Conservation (phyloP, 2,113 vertebrate genomes). For the human (Homo sapiens) region DNA sequence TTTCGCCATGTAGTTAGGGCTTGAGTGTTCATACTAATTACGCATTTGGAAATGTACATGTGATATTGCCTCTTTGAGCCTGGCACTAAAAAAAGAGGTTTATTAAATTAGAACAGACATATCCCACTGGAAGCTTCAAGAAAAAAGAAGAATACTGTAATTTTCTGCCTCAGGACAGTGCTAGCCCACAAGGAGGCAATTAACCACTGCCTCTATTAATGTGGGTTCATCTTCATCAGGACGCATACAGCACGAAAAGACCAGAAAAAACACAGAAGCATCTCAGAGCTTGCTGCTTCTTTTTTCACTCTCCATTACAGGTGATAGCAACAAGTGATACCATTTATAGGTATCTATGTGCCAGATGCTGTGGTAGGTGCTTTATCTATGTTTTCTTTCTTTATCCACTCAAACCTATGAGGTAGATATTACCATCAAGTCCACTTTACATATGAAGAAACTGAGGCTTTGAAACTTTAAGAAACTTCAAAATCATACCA, state of each 20-base stretch:
- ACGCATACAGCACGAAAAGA: neutral
- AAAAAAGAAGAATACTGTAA: conserved; percentile 37
- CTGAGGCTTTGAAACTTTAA: neutral
- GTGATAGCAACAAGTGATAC: neutral
- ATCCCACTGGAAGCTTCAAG: neutral
- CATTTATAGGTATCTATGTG: neutral
- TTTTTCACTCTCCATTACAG: neutral
- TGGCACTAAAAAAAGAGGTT: neutral
- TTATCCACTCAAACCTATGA: neutral
- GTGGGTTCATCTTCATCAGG: neutral
- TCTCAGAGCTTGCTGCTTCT: neutral
- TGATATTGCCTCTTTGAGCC: neutral
- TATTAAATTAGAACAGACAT: conserved; percentile 41
- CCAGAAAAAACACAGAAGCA: neutral
- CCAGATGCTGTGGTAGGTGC: neutral
- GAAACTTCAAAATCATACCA: neutral
- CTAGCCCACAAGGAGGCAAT: conserved; percentile 8
- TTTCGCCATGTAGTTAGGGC: neutral
- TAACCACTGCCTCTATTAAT: neutral
- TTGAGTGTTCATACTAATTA: neutral
- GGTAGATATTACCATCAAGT: neutral
- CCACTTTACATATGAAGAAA: neutral
- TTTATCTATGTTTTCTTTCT: neutral
- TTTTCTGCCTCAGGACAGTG: neutral
- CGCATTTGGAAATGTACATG: neutral